Conservation (phyloP, 2,888 invertebrate genomes). For the Eudemis profundana region DNA sequence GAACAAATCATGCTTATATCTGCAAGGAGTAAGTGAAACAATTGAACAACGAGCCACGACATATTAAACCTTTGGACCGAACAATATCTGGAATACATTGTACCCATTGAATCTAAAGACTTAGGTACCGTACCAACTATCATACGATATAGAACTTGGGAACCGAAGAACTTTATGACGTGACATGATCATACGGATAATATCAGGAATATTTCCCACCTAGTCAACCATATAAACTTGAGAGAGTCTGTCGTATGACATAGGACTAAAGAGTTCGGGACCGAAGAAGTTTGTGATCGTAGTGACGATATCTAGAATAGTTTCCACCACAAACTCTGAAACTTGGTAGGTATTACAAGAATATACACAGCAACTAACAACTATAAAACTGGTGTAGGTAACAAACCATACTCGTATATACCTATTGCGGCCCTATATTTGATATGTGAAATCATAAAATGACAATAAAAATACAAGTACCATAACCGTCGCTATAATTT, state of each 20-base stretch:
- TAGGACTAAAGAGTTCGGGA: background rate
- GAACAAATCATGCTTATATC: background rate
- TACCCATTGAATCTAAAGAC: too few species aligned
- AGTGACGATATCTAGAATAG: background rate
- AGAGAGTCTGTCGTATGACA: background rate
- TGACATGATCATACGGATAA: too few species aligned
- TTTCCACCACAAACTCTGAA: background rate
- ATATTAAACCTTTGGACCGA: background rate
- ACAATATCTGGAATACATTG: constrained; percentile 5
- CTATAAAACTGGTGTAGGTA: background rate
- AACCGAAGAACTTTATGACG: too few species aligned
- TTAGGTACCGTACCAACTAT: too few species aligned
- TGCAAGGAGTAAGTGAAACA: background rate
- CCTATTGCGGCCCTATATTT: background rate
- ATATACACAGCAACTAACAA: background rate
- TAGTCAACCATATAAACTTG: constrained; percentile 4
- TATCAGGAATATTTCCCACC: constrained; percentile 7
- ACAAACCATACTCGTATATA: background rate
- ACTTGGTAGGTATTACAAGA: background rate
- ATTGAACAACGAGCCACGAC: background rate
- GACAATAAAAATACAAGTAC: background rate
- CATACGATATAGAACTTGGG: too few species aligned
- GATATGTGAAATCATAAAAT: too few species aligned
- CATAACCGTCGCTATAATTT: too few species aligned
- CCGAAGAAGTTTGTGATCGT: background rate